A percentile compares a stretch with the other conserved stretches of the same genome.
Evolutionary conservation across 2,888 invertebrate genomes (phyloP).

Genomic region (Argyra leucocephala): DNA sequence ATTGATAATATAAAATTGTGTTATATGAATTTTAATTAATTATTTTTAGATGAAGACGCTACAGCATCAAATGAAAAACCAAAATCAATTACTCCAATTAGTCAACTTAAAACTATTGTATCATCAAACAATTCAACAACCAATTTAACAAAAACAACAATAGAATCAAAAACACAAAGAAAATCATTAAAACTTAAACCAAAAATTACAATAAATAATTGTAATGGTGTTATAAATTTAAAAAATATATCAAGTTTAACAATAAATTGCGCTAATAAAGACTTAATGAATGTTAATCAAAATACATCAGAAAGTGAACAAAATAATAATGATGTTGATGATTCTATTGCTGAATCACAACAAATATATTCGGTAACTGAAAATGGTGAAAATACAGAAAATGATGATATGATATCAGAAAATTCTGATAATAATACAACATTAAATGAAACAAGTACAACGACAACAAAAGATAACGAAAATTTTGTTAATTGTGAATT

Average conservation of each 20-base stretch:
- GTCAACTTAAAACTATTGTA: neutral
- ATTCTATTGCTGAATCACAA: slow-evolving; percentile 10
- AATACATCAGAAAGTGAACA: slow-evolving; percentile 25
- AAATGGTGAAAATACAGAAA: slow-evolving; percentile 15
- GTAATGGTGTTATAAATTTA: slow-evolving; percentile 42
- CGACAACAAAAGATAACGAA: slow-evolving; percentile 21
- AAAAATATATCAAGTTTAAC: slow-evolving; percentile 42
- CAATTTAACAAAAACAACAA: neutral
- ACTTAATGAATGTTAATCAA: slow-evolving; percentile 25
- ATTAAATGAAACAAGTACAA: slow-evolving; percentile 8
- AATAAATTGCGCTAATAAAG: slow-evolving; percentile 40
- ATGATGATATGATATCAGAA: slow-evolving; percentile 15
- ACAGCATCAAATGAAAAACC: neutral
- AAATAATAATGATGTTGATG: slow-evolving; percentile 6
- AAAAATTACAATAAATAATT: slow-evolving; percentile 43
- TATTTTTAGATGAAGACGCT: neutral
- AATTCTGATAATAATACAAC: slow-evolving; percentile 7
- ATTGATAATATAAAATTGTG: too few relatives aligned
- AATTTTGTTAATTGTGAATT: slow-evolving; percentile 39
- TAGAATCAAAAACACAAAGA: neutral
- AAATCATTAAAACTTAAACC: slow-evolving; percentile 30
- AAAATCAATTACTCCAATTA: neutral
- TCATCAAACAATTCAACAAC: neutral
- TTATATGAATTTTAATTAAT: too few relatives aligned
- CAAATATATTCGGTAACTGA: neutral